Percentiles rank a stretch among this genome's conserved stretches.
Conservation (phyloP, 2,797 vertebrate species). For the Intellagama lesueurii region DNA sequence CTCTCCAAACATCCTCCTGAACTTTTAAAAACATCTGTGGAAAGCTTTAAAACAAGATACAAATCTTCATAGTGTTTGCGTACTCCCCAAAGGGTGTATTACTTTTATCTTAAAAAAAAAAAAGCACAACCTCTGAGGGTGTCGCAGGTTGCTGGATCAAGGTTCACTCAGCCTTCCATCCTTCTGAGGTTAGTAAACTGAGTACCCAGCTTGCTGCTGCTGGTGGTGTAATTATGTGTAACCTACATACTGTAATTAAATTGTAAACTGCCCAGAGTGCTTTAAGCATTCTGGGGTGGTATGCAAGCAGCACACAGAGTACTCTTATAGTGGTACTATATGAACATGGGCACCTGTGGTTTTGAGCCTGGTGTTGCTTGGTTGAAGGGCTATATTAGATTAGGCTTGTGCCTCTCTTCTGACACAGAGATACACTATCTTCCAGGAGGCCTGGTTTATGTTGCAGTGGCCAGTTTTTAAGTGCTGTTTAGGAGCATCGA, state of each 20-base stretch:
- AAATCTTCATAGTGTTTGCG: background rate
- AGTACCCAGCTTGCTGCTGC: too few species aligned
- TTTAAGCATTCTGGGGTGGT: too few species aligned
- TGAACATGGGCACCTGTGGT: conserved; percentile 6
- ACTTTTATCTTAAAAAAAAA: conserved; percentile 4
- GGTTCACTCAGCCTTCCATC: too few species aligned
- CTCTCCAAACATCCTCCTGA: background rate
- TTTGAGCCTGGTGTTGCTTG: background rate
- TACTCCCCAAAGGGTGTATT: conserved; percentile 2
- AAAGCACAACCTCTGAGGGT: background rate
- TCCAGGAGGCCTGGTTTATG: fast-evolving
- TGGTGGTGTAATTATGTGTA: too few species aligned
- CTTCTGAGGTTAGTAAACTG: too few species aligned
- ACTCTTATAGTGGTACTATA: conserved; percentile 23
- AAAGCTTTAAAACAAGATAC: conserved; percentile 19
- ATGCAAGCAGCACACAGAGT: background rate
- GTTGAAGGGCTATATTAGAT: background rate
- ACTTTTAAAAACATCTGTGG: conserved; percentile 21
- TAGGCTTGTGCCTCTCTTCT: background rate
- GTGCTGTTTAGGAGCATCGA: background rate
- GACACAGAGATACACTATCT: background rate
- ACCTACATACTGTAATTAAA: too few species aligned
- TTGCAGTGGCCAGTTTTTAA: background rate
- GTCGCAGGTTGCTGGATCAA: background rate
- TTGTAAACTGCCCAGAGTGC: too few species aligned